phyloP scores from a whole-genome alignment of 2,888 invertebrate species.

The Cenopis cana region DNA sequence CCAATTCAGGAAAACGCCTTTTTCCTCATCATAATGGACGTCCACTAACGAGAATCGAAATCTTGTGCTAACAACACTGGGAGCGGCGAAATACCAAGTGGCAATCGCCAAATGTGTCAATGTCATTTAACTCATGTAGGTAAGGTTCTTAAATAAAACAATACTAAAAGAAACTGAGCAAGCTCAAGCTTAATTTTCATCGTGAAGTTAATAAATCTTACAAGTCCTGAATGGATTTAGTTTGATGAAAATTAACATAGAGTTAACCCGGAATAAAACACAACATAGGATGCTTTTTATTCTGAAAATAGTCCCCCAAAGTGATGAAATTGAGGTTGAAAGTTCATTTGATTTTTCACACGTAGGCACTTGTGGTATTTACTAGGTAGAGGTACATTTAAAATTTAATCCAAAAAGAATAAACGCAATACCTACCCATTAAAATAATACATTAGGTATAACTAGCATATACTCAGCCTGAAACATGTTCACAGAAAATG shows the following conservation, averaged over 20 bases:
- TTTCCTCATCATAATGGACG: constrained; percentile 5
- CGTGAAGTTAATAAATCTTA: too few relatives aligned
- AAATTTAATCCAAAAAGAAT: too few relatives aligned
- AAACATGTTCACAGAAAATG: not conserved
- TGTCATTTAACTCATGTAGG: constrained; percentile 4
- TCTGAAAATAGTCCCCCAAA: too few relatives aligned
- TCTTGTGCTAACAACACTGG: constrained; percentile 3
- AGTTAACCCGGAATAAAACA: too few relatives aligned
- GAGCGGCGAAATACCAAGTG: constrained; percentile 4
- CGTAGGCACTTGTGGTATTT: too few relatives aligned
- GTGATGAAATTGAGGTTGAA: too few relatives aligned
- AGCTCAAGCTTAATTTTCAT: not conserved
- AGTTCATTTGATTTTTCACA: too few relatives aligned
- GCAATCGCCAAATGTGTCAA: constrained; percentile 12
- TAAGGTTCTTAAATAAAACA: constrained; percentile 4
- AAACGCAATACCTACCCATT: too few relatives aligned
- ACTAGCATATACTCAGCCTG: not conserved
- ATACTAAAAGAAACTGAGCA: not conserved
- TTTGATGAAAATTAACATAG: too few relatives aligned
- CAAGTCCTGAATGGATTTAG: not conserved
- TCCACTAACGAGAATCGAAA: not conserved
- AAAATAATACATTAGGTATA: too few relatives aligned
- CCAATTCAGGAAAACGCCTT: not conserved
- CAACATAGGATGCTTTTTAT: too few relatives aligned
- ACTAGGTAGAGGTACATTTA: too few relatives aligned